phyloP scores from a whole-genome alignment of 1,140 invertebrate genomes.

The Phortica variegata region DNA sequence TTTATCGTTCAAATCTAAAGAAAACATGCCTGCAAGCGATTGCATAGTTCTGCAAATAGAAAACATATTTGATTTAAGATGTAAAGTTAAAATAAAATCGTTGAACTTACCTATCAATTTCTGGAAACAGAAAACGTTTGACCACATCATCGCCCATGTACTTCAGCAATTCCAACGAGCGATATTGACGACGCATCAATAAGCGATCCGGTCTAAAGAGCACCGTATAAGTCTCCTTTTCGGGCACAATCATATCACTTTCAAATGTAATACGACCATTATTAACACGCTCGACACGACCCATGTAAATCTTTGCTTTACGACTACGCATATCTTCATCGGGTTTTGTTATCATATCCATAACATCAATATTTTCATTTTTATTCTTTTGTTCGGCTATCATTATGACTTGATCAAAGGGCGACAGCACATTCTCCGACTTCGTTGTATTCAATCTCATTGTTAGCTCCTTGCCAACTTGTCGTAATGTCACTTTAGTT shows the following conservation, averaged over 20 bases:
- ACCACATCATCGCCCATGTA: constrained; percentile 13
- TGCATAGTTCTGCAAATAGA: background rate
- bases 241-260: constrained; percentile 23
- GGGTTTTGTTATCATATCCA: constrained; percentile 31
- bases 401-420: constrained; percentile 39
- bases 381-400: constrained; percentile 22
- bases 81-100: background rate
- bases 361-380: constrained; percentile 26
- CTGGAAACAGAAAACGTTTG: constrained; percentile 35
- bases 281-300: constrained; percentile 31
- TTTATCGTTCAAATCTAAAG: constrained; percentile 18
- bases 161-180: constrained; percentile 32
- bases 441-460: constrained; percentile 30
- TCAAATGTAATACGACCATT: constrained; percentile 42
- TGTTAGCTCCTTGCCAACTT: constrained; percentile 37
- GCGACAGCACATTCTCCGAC: constrained; percentile 37
- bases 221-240: constrained; percentile 31
- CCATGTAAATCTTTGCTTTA: constrained; percentile 34
- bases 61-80: constrained; percentile 1
- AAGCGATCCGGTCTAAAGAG: constrained; percentile 39
- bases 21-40: background rate
- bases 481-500: constrained; percentile 34
- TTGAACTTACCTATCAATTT: background rate
- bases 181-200: constrained; percentile 41
- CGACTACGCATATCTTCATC: constrained; percentile 29